Conservation (phyloP, 1,140 invertebrate genomes). For the Sminthurinus signatus region DNA sequence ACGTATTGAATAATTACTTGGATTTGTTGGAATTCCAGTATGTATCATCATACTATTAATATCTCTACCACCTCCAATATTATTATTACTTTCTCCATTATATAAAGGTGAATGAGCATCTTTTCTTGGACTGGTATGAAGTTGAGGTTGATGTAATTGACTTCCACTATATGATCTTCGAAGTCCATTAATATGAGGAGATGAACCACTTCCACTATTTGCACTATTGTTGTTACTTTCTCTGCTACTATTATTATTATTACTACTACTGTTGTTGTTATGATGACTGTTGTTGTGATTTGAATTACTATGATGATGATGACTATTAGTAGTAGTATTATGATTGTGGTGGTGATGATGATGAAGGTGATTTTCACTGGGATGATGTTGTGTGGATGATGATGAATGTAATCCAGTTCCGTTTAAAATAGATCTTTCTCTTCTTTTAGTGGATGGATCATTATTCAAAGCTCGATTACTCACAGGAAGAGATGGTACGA, state of each 20-base stretch:
- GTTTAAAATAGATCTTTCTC: conserved; percentile 31
- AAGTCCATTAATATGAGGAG: conserved; percentile 15
- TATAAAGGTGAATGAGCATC: conserved; percentile 32
- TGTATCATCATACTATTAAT: too few relatives aligned
- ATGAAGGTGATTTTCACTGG: conserved; percentile 10
- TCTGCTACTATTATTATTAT: too few relatives aligned
- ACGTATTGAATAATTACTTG: conserved; percentile 18
- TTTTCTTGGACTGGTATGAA: conserved; percentile 31
- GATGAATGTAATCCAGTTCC: conserved; percentile 7
- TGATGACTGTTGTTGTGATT: too few relatives aligned
- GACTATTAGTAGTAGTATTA: too few relatives aligned
- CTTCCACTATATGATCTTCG: conserved; percentile 4
- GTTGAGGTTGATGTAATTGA: background rate
- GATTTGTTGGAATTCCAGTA: conserved; percentile 17
- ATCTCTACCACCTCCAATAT: too few relatives aligned
- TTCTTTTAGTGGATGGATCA: background rate
- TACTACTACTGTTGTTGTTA: too few relatives aligned
- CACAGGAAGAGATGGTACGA: conserved; percentile 38
- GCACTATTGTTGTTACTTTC: too few relatives aligned
- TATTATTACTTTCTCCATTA: conserved; percentile 17
- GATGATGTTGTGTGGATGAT: background rate
- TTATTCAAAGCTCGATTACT: conserved; percentile 14
- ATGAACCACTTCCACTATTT: too few relatives aligned
- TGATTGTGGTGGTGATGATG: too few relatives aligned
- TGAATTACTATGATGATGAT: too few relatives aligned